These are phyloP conservation scores for Unio delphinus DNA, from an alignment of 2,888 invertebrate genomes.

Conservation along the genomic window DNA sequence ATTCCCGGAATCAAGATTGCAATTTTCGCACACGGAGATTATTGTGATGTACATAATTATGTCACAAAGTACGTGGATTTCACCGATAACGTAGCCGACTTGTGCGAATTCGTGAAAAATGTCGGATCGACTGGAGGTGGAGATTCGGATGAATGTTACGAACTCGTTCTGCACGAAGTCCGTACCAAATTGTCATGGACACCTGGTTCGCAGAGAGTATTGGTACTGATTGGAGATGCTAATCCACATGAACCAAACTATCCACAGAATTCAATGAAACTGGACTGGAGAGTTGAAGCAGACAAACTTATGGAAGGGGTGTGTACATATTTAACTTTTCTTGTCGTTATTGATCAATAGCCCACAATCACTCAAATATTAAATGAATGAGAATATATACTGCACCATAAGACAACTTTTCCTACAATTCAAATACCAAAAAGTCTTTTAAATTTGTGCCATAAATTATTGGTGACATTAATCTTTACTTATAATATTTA, in stretches of 20 bases:
- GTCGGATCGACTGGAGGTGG: constrained; percentile 59
- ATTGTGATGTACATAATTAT: constrained; percentile 50
- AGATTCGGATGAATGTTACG: constrained; percentile 66
- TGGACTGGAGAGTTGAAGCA: constrained; percentile 61
- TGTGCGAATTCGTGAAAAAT: constrained; percentile 48
- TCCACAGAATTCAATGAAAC: constrained; percentile 42
- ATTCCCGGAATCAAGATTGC: constrained; percentile 63
- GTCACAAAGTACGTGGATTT: constrained; percentile 43
- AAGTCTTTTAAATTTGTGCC: too few species aligned
- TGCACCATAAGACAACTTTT: too few species aligned
- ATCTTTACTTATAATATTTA: too few species aligned
- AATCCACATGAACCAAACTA: constrained; percentile 58
- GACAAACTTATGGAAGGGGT: constrained; percentile 39
- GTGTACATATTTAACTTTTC: constrained; percentile 5
- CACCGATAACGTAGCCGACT: constrained; percentile 27
- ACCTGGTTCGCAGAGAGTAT: constrained; percentile 56
- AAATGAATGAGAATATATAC: too few species aligned
- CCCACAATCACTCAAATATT: neutral
- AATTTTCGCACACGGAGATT: constrained; percentile 68
- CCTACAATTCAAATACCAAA: too few species aligned
- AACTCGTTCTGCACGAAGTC: constrained; percentile 63
- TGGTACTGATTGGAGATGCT: constrained; percentile 68
- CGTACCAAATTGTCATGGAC: constrained; percentile 62
- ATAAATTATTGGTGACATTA: too few species aligned
- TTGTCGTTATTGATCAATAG: neutral